Percentiles rank a stretch among this genome's conserved stretches.
Conservation (phyloP, 2,113 vertebrate genomes). For the Sula dactylatra region DNA sequence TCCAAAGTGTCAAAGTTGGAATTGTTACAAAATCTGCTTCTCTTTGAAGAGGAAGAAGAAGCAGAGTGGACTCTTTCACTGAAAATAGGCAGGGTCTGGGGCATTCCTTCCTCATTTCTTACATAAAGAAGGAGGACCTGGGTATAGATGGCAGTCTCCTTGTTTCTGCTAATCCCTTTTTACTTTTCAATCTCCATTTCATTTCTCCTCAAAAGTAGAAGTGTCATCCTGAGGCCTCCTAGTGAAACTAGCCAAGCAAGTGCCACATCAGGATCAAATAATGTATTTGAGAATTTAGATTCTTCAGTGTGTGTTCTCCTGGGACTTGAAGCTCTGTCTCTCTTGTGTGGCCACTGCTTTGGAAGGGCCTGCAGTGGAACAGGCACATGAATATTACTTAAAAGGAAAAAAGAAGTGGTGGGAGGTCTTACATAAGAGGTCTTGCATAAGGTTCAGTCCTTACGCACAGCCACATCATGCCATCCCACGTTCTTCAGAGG, state of each 20-base stretch:
- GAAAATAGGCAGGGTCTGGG: background rate
- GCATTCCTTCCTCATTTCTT: background rate
- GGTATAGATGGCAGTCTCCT: background rate
- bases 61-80: background rate
- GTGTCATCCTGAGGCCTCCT: background rate
- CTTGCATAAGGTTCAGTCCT: background rate
- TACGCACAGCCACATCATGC: background rate
- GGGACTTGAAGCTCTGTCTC: background rate
- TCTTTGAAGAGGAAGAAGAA: background rate
- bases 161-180: background rate
- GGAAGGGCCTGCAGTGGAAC: background rate
- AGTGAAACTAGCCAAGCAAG: background rate
- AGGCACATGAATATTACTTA: background rate
- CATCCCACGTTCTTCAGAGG: background rate
- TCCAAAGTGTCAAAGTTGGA: background rate
- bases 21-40: background rate
- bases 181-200: background rate
- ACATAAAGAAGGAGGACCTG: background rate
- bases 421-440: background rate
- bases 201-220: background rate
- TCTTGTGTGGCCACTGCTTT: background rate
- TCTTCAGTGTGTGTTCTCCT: background rate
- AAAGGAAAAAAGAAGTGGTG: background rate
- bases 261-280: background rate
- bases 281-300: background rate